Base-by-base conservation (phyloP, 2,888 invertebrate species). In the Augiades crinisus region DNA sequence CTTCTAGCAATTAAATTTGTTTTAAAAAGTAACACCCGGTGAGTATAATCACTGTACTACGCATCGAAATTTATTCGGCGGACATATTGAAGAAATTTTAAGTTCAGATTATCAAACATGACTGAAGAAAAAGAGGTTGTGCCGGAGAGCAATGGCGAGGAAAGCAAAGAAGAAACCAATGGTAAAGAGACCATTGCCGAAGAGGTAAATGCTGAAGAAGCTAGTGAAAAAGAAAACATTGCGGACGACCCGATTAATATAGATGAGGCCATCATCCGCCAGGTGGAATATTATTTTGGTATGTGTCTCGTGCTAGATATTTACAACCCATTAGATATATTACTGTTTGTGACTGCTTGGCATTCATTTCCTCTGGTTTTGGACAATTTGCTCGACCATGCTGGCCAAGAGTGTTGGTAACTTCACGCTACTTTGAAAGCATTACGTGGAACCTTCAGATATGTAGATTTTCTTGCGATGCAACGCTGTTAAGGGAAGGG, bases 261-360 rank as follows among this genome's bases (percentile, higher is more conserved):
- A 46, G 93, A 94, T 52, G 80, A 78, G 45, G 90, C 91, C 49
- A 93, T 95, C 37, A 92, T 94, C 58, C 91, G 91, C 3, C 95
- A 94, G 79, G 86, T 94, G 5, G 92, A 92, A 68, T 92, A 92
- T 70, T 93, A 93, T 71, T 93, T 92, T 61, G 85, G 90, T 90
- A 64, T 68, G 81, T 76, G 22, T 13, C 19, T 27, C 13, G n/a
- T n/a, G n/a, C n/a, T n/a, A n/a, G n/a, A n/a, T n/a, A n/a, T n/a
- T n/a, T n/a, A n/a, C n/a, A n/a, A n/a, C n/a, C n/a, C n/a, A n/a
- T n/a, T n/a, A n/a, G n/a, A n/a, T n/a, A n/a, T n/a, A n/a, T n/a
- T n/a, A n/a, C n/a, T n/a, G n/a, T n/a, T n/a, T n/a, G n/a, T n/a
- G n/a, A n/a, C n/a, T n/a, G n/a, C n/a, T n/a, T n/a, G n/a, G n/a